A percentile compares a stretch with the other conserved stretches of the same genome.
These are phyloP conservation scores for Ptilonorhynchus violaceus DNA, from an alignment of 2,113 vertebrate species.

Conservation along the genomic window DNA sequence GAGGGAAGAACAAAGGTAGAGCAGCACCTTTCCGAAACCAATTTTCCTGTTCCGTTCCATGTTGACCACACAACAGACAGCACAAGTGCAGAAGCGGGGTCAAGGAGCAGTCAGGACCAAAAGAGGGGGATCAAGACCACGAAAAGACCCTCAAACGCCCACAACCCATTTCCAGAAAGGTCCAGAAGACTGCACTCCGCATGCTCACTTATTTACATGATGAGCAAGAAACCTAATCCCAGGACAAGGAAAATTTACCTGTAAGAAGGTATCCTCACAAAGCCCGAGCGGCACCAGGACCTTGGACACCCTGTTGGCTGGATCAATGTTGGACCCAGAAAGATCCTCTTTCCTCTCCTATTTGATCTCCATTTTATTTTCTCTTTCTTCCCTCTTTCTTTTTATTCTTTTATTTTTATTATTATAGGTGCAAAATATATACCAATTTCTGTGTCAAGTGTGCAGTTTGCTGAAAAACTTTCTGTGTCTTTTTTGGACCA, in stretches of 20 bases:
- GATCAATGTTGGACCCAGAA: background rate
- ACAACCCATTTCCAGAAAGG: background rate
- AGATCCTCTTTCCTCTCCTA: background rate
- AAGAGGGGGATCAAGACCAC: background rate
- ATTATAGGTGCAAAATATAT: background rate
- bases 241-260: background rate
- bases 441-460: background rate
- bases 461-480: background rate
- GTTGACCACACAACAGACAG: background rate
- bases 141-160: background rate
- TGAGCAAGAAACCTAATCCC: background rate
- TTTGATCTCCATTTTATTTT: background rate
- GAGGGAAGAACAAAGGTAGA: rapidly evolving
- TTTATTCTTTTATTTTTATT: background rate
- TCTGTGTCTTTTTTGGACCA: background rate
- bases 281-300: background rate
- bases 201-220: background rate
- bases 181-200: background rate
- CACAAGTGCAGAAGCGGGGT: background rate
- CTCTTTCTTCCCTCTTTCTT: background rate
- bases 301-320: background rate
- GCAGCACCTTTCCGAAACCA: background rate
- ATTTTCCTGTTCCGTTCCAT: background rate
- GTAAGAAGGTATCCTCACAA: no score
- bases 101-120: background rate